Evolutionary conservation across 2,113 vertebrate genomes (phyloP).

Genomic region (Smithornis capensis): DNA sequence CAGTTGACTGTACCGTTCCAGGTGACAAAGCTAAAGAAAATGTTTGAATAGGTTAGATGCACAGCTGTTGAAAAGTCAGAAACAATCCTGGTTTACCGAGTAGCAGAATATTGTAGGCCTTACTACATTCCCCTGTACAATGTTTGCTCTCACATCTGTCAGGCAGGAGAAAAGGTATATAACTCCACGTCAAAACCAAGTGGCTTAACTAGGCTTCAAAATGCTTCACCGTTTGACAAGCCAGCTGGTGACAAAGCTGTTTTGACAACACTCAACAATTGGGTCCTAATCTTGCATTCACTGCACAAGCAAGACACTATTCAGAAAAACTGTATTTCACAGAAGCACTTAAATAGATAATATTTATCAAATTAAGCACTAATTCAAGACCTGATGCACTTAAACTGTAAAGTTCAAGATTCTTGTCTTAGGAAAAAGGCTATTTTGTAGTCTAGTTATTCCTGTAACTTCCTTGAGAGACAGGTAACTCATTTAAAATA

Average conservation of each 20-base stretch:
- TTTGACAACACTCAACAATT: background rate
- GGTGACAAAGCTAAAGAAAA: background rate
- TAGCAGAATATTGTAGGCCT: background rate
- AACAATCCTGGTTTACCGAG: background rate
- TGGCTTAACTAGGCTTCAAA: background rate
- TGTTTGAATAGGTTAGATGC: background rate
- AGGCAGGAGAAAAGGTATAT: background rate
- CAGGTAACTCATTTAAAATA: background rate
- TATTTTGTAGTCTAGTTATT: background rate
- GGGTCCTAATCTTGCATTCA: background rate
- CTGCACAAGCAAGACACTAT: background rate
- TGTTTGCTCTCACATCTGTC: background rate
- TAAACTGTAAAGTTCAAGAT: background rate
- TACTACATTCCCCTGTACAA: background rate
- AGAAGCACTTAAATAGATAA: background rate
- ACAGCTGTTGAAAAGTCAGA: background rate
- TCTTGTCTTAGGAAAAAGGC: background rate
- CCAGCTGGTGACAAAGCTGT: background rate
- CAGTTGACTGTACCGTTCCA: background rate
- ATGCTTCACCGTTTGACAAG: background rate
- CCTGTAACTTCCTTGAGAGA: background rate
- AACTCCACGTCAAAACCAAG: background rate
- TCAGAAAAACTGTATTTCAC: background rate
- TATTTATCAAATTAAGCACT: background rate
- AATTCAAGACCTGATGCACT: background rate